Evolutionary conservation across 2,888 invertebrate genomes (phyloP).

Genomic region (Aporophyla nigra): DNA sequence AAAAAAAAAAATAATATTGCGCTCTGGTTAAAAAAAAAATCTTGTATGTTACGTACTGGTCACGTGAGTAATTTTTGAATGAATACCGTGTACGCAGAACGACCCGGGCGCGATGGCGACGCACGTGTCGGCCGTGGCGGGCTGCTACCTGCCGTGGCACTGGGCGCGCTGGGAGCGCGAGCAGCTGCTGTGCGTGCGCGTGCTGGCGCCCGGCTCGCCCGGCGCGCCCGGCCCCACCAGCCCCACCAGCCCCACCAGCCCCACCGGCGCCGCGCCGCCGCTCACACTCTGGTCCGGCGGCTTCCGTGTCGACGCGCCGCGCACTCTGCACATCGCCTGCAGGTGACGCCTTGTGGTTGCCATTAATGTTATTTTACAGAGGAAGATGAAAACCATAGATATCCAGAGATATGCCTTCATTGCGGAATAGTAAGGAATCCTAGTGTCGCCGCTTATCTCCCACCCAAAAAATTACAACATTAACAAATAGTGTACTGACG

Average conservation of each 20-base stretch:
- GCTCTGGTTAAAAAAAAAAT: no score
- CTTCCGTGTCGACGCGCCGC: constrained; percentile 95
- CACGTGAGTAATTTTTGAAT: not conserved
- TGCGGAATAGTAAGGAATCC: no score
- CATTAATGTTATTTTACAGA: not conserved
- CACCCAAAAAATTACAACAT: no score
- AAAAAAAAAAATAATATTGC: no score
- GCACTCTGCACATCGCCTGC: constrained; percentile 97
- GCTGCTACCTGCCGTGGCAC: constrained; percentile 98
- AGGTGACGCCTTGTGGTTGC: constrained; percentile 91
- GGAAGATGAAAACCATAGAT: not conserved
- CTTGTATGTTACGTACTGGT: no score
- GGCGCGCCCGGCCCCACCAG: no score
- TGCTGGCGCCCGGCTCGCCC: constrained; percentile 91
- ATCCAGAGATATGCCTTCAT: no score
- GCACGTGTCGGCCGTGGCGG: constrained; percentile 95
- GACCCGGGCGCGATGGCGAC: constrained; percentile 93
- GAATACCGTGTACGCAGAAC: constrained; percentile 79
- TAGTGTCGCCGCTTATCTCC: no score
- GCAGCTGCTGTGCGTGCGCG: constrained; percentile 96
- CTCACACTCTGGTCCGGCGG: constrained; percentile 97
- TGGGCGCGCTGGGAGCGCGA: constrained; percentile 98
- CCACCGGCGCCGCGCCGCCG: constrained; percentile 84
- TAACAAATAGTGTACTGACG: no score
- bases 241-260: no score